Percentiles rank a stretch among this genome's conserved stretches.
Conservation (phyloP, 2,888 invertebrate species). For the Therioaphis trifolii region DNA sequence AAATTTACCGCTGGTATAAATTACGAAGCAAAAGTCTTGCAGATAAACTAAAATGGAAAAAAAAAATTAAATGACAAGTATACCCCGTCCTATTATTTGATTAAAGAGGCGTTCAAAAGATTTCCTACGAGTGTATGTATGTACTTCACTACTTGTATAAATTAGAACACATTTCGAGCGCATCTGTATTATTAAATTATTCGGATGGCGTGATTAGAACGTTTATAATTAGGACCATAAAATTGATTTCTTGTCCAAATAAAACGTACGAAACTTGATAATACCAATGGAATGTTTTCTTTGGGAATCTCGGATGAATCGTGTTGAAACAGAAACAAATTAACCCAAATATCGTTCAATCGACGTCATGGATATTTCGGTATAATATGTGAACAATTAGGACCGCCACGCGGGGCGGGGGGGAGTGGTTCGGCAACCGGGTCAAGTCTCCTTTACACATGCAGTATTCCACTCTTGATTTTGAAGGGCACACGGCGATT, state of each 20-base stretch:
- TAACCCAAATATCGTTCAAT: not conserved
- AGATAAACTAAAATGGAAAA: no score
- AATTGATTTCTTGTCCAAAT: not conserved
- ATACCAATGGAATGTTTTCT: not conserved
- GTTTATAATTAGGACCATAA: not conserved
- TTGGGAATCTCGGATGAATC: not conserved
- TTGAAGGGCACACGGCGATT: no score
- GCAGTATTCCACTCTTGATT: no score
- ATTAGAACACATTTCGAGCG: not conserved
- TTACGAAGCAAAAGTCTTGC: no score
- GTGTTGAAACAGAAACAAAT: not conserved
- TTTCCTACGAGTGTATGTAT: not conserved
- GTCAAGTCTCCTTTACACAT: no score
- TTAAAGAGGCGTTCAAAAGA: not conserved
- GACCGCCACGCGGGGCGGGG: not conserved
- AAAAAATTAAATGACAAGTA: no score
- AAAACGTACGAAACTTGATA: not conserved
- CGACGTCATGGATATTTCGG: not conserved
- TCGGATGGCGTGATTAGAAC: not conserved
- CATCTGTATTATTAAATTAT: not conserved
- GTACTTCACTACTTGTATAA: not conserved
- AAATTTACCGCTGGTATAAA: no score
- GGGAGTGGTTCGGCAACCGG: no score
- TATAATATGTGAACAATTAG: not conserved
- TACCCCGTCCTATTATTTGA: not conserved